Base-by-base conservation (phyloP, 2,113 vertebrate species). In the Castor canadensis region DNA sequence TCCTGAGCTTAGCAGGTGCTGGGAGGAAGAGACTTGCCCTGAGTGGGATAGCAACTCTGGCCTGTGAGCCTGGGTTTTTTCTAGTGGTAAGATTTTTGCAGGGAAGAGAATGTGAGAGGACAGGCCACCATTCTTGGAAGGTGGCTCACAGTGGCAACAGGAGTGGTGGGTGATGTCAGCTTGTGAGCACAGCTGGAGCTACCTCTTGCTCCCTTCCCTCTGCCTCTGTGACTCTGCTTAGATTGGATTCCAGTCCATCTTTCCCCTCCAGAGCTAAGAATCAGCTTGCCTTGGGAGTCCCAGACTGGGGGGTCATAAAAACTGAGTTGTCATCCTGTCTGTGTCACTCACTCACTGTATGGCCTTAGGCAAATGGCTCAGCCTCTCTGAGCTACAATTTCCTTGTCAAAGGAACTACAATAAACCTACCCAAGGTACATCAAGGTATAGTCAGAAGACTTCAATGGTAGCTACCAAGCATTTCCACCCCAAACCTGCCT, bases 311-410 rank as follows among this genome's bases (percentile, higher is more conserved):
- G 35, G 10, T 67, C 81, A 2, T 15, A 56, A 58, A 82, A 40
- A 19, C 76, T 11, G 32, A n/a, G 49, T 56, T 76, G 40, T 71
- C 11, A 28, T 26, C 56, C 79, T 17, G 0, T 15, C 35, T 80
- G 67, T 72, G 3, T 62, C 38, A 19, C 71, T 30, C n/a, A 40
- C 45, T 71, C 45, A 17, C 52, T 75, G 16, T 49, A 64, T 77
- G 84, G n/a, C 54, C 40, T 30, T 54, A 38, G n/a, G 38, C 67
- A 77, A 60, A 73, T n/a, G n/a, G 64, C 30, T 96, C 43, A 32
- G 20, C 73, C 35, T 85, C 43, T 84, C 94, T 87, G 92, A 87
- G 64, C 58, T 49, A 2, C n/a, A 32, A 0, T 94, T 69, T 83
- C 26, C 71, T 83, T 22, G 24, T 64, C n/a, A 45, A 71, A 66